A percentile compares a stretch with the other conserved stretches of the same genome.
phyloP scores from a whole-genome alignment of 2,888 invertebrate species.

The Drosophila nigricruria region DNA sequence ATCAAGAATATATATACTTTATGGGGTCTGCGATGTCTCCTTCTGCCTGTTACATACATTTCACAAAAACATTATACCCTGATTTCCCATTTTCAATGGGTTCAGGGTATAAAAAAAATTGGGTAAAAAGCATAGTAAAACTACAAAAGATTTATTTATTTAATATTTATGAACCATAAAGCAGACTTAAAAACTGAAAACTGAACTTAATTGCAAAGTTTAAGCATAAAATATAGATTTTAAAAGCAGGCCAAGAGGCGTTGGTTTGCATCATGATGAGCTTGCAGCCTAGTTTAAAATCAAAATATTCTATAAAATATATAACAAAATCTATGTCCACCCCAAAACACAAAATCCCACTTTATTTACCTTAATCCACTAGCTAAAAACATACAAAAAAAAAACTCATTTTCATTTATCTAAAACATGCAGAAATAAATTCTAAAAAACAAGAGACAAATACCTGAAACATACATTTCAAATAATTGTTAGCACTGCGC shows the following conservation, averaged over 20 bases:
- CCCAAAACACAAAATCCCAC: not conserved
- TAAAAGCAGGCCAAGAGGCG: too few species aligned
- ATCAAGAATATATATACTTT: too few species aligned
- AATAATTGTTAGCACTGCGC: conserved; percentile 55
- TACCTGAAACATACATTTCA: conserved; percentile 38
- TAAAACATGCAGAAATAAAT: conserved; percentile 12
- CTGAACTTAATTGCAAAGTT: not conserved
- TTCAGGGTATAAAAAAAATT: too few species aligned
- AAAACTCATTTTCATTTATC: not conserved
- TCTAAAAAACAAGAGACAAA: not conserved
- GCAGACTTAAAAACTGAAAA: not conserved
- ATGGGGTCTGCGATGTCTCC: too few species aligned
- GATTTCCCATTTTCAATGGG: too few species aligned
- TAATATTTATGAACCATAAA: conserved; percentile 2
- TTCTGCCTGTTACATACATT: too few species aligned
- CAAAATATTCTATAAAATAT: not conserved
- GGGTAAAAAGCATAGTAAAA: not conserved
- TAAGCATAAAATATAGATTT: not conserved
- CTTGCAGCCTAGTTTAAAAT: not conserved
- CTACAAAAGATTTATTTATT: not conserved
- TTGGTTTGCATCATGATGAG: not conserved
- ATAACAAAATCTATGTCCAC: not conserved
- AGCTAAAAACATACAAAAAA: not conserved
- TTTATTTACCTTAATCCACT: not conserved
- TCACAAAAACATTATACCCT: too few species aligned